Evolutionary conservation across 2,113 vertebrate species (phyloP), one percentile per base, ranked within the genome.

Genomic region (Callorhinus ursinus): DNA sequence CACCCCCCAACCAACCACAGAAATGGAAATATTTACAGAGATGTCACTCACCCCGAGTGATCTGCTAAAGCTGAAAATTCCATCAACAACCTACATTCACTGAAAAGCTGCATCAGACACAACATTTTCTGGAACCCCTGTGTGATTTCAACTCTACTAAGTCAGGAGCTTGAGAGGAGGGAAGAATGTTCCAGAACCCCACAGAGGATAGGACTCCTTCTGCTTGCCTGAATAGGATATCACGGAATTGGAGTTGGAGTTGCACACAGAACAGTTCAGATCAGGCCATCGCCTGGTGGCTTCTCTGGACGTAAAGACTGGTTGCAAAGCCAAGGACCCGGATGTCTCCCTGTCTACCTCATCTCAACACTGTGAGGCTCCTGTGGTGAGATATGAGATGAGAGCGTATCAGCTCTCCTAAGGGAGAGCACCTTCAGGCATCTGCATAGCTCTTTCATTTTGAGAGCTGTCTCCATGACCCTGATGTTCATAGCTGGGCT

Each of bases 71-170:
- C 98, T 98, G 89, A 97, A 98, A 98, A 92, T 97, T 97, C 98
- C 98, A 98, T 93, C 97, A 96, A 98, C 97, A 98, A 98, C 97
- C 98, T 98, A 99, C 98, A 98, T 98, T 98, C 98, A 98, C 97
- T 93, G 98, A 97, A 98, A 99, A 99, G 98, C 98, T 99, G 98
- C 98, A 98, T 98, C 98, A 98, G 97, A 99, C 98, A 99, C 99
- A 99, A 99, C 99, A 99, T 99, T 98, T 98, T 98, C 98, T 98
- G 98, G 97, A 98, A 98, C 98, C 98, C 98, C 98, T 97, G 46
- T 76, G 96, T 95, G 81, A 98, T 84, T 97, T 0, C 0, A 96
- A 94, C 13, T 96, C 21, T 4, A 88, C 88, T 96, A 90, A 84
- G 90, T 86, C 89, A 94, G 93, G 96, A 8, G 0, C 67, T 96